Base-by-base conservation (phyloP, 2,113 vertebrate species). In the Delphinapterus leucas region DNA sequence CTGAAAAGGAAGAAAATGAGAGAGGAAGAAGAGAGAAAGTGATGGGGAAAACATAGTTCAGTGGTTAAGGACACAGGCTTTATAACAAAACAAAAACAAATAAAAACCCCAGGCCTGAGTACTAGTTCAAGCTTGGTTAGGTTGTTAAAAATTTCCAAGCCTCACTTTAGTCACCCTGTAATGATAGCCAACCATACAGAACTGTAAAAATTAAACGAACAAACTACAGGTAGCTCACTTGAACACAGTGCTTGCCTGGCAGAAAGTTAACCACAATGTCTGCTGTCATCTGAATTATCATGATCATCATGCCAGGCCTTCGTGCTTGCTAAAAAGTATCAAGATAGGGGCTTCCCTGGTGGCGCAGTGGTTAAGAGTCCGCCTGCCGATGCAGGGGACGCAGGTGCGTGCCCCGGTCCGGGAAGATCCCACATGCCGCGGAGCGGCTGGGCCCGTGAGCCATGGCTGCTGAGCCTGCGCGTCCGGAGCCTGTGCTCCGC, bases 401-500 rank as follows among this genome's bases (percentile, higher is more conserved):
- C 47, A 0, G 11, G 11, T 47, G 12, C 11, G 0, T 47, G 11
- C 11, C 47, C 47, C 11, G 47, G 47, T 47, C 47, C 11, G 0
- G 47, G 47, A 47, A 47, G 47, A 47, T 47, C 47, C 11, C 11
- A 47, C 47, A 3, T 47, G 47, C 47, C 8, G 11, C 11, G 47
- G 47, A 47, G 11, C 2, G 47, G 47, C 47, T 47, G 47, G 47
- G 47, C 2, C 47, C 2, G 11, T 47, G 11, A 47, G 47, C 47
- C 47, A 47, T 47, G 47, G 11, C 47, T 2, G 0, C 47, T 47
- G 47, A 13, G 47, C 11, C 47, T 47, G 47, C 47, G 0, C 11
- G 0, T 47, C 47, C 0, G 0, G 47, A 13, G 47, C 11, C 47
- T 47, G 47, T 47, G 47, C 47, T 47, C 2, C 11, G 2, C 47